These are phyloP conservation scores for Ardeotis arabs DNA, from an alignment of 2,113 vertebrate genomes.

Conservation along the genomic window DNA sequence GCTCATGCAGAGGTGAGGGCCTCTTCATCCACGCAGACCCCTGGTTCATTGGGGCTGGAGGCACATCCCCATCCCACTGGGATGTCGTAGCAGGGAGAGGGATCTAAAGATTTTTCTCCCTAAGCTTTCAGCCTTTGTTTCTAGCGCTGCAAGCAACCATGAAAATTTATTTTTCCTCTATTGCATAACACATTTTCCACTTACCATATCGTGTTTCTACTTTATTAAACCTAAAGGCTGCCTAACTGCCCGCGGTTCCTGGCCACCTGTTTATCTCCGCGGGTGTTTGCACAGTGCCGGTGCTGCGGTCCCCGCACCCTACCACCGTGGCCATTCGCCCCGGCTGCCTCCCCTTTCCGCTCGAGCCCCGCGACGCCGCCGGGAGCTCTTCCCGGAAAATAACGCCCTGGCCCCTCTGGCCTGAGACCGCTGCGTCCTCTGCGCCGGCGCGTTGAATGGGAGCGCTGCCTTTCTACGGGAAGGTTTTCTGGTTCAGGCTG, in stretches of 20 bases:
- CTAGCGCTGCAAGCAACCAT: not conserved
- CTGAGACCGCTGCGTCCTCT: no score
- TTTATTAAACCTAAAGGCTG: not conserved
- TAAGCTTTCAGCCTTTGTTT: not conserved
- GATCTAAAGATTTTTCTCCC: not conserved
- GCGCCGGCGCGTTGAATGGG: not conserved
- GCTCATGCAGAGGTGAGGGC: rapidly evolving
- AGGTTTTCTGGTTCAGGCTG: not conserved
- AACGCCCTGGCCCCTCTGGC: no score
- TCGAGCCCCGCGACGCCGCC: not conserved
- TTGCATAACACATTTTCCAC: not conserved
- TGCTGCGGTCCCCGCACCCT: not conserved
- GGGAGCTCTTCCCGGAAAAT: no score
- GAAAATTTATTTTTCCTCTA: not conserved
- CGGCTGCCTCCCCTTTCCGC: not conserved
- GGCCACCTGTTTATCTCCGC: rapidly evolving
- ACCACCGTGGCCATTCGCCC: no score
- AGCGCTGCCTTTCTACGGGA: rapidly evolving
- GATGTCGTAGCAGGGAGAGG: rapidly evolving
- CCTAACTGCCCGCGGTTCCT: not conserved
- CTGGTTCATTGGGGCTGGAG: not conserved
- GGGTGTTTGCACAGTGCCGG: rapidly evolving
- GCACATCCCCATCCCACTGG: not conserved
- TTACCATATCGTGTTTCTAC: not conserved
- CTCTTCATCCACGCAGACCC: rapidly evolving